Conservation (phyloP, 64 coral and sea anemone species). For the Actinia tenebrosa region DNA sequence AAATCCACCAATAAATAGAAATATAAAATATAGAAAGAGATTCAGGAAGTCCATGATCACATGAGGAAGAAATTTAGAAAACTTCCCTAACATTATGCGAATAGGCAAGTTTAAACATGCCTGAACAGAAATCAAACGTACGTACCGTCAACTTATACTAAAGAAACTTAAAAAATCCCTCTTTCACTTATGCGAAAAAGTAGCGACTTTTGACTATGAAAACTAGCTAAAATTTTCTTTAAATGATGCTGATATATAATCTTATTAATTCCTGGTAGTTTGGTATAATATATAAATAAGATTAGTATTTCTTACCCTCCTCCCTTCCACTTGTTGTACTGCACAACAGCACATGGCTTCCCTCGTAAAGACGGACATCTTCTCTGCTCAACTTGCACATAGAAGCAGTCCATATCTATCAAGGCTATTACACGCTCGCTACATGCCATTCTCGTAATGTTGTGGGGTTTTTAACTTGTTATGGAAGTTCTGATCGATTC, state of each 20-base stretch:
- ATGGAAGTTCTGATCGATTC: background rate
- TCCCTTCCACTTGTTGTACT: slow-evolving; percentile 96
- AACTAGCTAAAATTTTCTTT: background rate
- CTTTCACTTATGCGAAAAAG: background rate
- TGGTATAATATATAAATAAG: background rate
- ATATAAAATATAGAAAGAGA: too few species aligned
- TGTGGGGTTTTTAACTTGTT: background rate
- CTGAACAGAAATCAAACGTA: background rate
- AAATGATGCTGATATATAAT: background rate
- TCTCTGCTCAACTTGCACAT: slow-evolving; percentile 96
- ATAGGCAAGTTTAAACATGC: background rate
- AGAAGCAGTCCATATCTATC: slow-evolving; percentile 97
- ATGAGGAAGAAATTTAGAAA: background rate
- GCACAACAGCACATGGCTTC: slow-evolving; percentile 93
- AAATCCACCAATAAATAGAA: too few species aligned
- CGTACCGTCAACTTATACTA: too few species aligned
- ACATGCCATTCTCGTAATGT: background rate
- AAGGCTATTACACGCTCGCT: slow-evolving; percentile 74
- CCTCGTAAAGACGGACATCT: slow-evolving; percentile 63
- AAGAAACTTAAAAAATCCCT: background rate
- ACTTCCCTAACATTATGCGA: background rate
- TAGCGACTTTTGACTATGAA: background rate
- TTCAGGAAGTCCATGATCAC: too few species aligned
- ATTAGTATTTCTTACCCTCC: slow-evolving; percentile 46
- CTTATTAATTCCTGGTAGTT: background rate